Base-by-base conservation (phyloP, 2,888 invertebrate genomes). In the Rotaria socialis region DNA sequence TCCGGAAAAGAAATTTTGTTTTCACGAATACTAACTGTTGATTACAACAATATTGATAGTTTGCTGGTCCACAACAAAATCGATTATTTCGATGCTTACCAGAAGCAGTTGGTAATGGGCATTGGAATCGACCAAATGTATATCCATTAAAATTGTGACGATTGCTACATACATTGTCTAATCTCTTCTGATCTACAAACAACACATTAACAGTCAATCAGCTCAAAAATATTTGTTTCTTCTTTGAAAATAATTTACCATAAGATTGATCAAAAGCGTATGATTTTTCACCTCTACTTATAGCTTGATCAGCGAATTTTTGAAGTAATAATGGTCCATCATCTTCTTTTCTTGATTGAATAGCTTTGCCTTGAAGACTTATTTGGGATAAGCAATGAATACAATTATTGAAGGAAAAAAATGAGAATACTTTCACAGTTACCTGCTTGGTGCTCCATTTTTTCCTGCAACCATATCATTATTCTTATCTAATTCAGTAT, bases 21-120 rank as follows among this genome's bases (percentile, higher is more conserved):
- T 75, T 1, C 0, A 43, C 47, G 16, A 7, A 22, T 47, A 80
- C 80, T 7, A 47, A 80, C 80, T 80, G 80, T 47, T 2, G 14
- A 80, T 80, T 80, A 14, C 80, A 80, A 47, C 80, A 80, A 24
- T 80, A 80, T 80, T 80, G 80, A 47, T 2, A 14, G 35, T 80
- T 43, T 47, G 0, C n/a, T 2, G 43, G 80, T 14, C 80, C 80
- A n/a, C 80, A 80, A 80, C 80, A 80, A 80, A 19, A 47, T 67
- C n/a, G 67, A 67, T 67, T 35, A 5, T 22, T 6, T 43, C 24
- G 47, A 80, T 47, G 47, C 80, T n/a, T 47, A 80, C 47, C 80
- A 24, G 47, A 11, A 47, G 2, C n/a, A 2, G 80, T 11, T 35
- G 67, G 67, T 47, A 80, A 80, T 47, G 80, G 80, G 47, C 80